Evolutionary conservation across 2,888 invertebrate species (phyloP).

Genomic region (Formica aserva): DNA sequence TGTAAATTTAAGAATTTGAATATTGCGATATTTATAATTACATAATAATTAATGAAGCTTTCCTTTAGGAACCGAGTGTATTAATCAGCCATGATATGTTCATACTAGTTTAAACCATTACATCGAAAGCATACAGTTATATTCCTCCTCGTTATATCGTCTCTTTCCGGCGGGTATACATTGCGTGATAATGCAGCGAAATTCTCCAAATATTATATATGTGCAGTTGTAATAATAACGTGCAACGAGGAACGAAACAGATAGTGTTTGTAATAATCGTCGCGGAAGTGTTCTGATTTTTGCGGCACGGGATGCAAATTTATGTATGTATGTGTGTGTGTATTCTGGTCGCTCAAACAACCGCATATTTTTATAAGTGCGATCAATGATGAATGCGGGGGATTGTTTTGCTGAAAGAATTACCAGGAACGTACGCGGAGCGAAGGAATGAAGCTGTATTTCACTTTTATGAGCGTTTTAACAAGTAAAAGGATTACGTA

Average conservation of each 20-base stretch:
- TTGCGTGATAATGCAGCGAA: not conserved
- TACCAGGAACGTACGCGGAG: not conserved
- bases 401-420: constrained; percentile 3
- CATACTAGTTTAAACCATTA: not conserved
- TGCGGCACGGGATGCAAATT: not conserved
- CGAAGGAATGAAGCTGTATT: constrained; percentile 15
- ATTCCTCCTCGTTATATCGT: not conserved
- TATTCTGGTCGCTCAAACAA: not conserved
- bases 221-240: constrained; percentile 18
- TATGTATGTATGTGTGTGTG: not conserved
- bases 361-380: constrained; percentile 27
- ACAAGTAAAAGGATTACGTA: constrained; percentile 30
- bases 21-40: not conserved
- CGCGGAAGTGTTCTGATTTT: not conserved
- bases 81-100: not conserved
- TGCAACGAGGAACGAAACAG: not conserved
- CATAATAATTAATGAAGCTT: not conserved
- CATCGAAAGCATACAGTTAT: not conserved
- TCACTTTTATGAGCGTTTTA: constrained; percentile 31
- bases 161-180: not conserved
- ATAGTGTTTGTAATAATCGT: constrained; percentile 2
- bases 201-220: not conserved
- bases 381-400: not conserved
- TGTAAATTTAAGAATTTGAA: not conserved
- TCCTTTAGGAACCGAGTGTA: not conserved